Percentiles rank a stretch among this genome's conserved stretches.
Evolutionary conservation across 2,797 vertebrate species (phyloP).

Genomic region (Pseudomugil tenellus): DNA sequence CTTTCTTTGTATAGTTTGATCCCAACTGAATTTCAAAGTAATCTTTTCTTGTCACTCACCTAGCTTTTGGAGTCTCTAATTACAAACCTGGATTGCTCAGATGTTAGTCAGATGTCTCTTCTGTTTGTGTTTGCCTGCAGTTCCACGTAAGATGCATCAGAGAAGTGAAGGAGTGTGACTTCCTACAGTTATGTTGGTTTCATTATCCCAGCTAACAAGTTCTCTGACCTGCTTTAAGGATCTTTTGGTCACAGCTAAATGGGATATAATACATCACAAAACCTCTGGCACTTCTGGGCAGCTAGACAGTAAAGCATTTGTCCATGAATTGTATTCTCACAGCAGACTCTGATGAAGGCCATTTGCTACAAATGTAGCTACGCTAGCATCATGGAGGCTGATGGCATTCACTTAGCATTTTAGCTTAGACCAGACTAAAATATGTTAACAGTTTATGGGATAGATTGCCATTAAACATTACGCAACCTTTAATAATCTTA

Average conservation of each 20-base stretch:
- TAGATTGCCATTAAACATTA: background rate
- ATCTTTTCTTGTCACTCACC: constrained; percentile 26
- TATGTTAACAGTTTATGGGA: background rate
- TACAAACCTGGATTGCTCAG: constrained; percentile 8
- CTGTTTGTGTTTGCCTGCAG: constrained; percentile 22
- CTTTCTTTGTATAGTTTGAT: constrained; percentile 56
- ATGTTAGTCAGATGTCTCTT: constrained; percentile 24
- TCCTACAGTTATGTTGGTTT: background rate
- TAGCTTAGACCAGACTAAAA: constrained; percentile 1
- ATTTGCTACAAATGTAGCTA: background rate
- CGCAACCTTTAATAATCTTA: background rate
- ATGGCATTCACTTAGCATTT: background rate
- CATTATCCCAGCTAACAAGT: background rate
- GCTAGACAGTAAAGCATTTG: background rate
- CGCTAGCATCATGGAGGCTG: background rate
- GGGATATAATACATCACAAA: background rate
- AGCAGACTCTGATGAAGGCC: background rate
- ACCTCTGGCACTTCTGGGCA: background rate
- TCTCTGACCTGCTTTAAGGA: constrained; percentile 1
- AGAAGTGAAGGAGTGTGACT: constrained; percentile 7
- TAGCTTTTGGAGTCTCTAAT: constrained; percentile 8
- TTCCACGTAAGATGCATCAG: constrained; percentile 11
- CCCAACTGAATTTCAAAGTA: constrained; percentile 44
- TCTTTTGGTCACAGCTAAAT: background rate
- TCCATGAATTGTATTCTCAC: background rate